Evolutionary conservation across 2,797 vertebrate genomes (phyloP).

Genomic region (Hafferia zeledoni): DNA sequence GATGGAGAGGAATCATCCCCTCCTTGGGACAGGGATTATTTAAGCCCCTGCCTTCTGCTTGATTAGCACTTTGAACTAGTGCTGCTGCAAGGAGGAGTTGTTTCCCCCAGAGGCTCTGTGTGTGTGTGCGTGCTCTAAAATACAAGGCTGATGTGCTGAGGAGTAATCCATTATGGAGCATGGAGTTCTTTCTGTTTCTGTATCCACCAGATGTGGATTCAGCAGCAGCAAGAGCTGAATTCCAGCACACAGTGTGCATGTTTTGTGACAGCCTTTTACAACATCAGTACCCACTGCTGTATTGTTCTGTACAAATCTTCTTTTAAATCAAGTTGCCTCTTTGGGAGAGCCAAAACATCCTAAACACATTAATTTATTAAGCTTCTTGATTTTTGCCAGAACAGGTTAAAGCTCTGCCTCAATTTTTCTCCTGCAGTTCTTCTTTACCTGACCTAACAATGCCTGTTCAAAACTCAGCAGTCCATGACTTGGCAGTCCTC

Average conservation of each 20-base stretch:
- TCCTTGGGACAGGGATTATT: neutral
- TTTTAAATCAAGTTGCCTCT: neutral
- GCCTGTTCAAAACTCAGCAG: conserved; percentile 8
- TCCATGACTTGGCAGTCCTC: neutral
- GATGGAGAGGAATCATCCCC: neutral
- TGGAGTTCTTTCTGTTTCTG: neutral
- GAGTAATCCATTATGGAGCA: neutral
- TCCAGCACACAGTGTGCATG: neutral
- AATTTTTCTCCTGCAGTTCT: neutral
- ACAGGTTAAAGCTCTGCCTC: conserved; percentile 1
- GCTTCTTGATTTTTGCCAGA: neutral
- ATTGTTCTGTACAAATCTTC: neutral
- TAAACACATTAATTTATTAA: neutral
- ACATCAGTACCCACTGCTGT: neutral
- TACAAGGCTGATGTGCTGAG: neutral
- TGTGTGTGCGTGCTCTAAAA: neutral
- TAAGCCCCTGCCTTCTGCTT: neutral
- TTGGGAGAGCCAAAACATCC: neutral
- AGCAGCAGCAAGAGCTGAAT: neutral
- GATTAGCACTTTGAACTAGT: neutral
- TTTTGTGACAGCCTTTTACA: neutral
- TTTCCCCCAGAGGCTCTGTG: neutral
- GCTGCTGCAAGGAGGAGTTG: too few relatives aligned
- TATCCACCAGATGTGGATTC: neutral
- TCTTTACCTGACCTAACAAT: conserved; percentile 17